Conservation (phyloP, 2,113 vertebrate genomes). For the Cochlearius cochlearius region DNA sequence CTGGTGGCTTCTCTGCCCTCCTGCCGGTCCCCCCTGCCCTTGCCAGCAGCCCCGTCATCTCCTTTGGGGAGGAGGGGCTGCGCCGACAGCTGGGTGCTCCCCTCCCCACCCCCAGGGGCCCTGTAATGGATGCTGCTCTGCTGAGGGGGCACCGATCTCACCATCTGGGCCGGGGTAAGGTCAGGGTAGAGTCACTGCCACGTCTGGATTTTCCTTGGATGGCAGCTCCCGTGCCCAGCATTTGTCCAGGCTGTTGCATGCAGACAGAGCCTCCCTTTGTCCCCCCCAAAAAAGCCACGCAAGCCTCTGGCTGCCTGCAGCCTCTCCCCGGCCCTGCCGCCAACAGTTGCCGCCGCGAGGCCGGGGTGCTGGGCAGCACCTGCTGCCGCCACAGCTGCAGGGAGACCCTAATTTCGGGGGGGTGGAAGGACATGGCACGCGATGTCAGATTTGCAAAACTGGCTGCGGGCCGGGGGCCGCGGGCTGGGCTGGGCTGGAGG, state of each 20-base stretch:
- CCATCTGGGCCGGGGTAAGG: constrained; percentile 31
- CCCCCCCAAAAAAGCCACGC: background rate
- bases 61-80: background rate
- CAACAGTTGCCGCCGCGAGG: background rate
- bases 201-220: constrained; percentile 55
- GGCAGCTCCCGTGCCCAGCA: constrained; percentile 45
- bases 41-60: background rate
- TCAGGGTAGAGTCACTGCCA: constrained; percentile 20
- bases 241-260: constrained; percentile 30
- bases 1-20: background rate
- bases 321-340: background rate
- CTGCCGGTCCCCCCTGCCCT: accelerated
- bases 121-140: background rate
- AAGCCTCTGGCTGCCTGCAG: background rate
- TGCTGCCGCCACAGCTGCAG: constrained; percentile 41
- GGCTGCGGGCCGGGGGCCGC: background rate
- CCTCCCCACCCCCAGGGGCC: background rate
- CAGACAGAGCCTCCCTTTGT: constrained; percentile 65
- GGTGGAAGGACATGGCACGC: background rate
- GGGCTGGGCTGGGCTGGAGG: background rate
- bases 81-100: background rate
- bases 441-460: background rate
- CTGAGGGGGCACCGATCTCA: background rate
- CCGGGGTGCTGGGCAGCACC: constrained; percentile 21
- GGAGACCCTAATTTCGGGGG: background rate